Evolutionary conservation across 2,113 vertebrate species (phyloP).

Genomic region (Oncorhynchus clarkii): DNA sequence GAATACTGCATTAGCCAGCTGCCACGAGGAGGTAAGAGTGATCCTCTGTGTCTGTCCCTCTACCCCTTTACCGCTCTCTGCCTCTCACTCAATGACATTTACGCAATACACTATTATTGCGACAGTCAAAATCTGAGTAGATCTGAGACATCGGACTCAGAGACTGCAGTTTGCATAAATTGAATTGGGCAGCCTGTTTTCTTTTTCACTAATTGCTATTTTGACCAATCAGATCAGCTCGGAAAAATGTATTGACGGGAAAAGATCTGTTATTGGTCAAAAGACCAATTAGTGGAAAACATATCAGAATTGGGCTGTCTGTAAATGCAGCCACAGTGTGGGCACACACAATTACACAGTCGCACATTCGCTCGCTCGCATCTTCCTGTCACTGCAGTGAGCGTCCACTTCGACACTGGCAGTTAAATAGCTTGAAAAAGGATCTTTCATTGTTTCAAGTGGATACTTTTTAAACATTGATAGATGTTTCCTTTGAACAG

Average conservation of each 20-base stretch:
- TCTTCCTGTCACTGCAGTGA: not conserved
- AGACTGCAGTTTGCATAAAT: constrained; percentile 18
- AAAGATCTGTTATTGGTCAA: too few species aligned
- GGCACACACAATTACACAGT: constrained; percentile 15
- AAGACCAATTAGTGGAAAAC: too few species aligned
- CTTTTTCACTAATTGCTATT: too few species aligned
- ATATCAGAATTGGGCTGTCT: too few species aligned
- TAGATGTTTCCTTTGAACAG: not conserved
- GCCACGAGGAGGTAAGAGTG: constrained; percentile 9
- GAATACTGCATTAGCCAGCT: constrained; percentile 27
- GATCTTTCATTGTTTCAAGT: not conserved
- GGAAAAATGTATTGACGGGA: too few species aligned
- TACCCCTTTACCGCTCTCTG: not conserved
- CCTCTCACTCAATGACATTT: constrained; percentile 52
- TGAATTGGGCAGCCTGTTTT: too few species aligned
- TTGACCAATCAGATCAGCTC: too few species aligned
- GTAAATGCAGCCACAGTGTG: too few species aligned
- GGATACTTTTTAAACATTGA: not conserved
- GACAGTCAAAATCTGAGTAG: constrained; percentile 50
- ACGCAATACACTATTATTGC: constrained; percentile 61
- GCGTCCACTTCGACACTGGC: not conserved
- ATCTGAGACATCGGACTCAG: constrained; percentile 43
- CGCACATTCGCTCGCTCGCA: constrained; percentile 6
- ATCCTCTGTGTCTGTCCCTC: not conserved
- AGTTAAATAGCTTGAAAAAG: not conserved